These are phyloP conservation scores for Ariopsis seemanni DNA, from an alignment of 2,113 vertebrate species.

Conservation along the genomic window DNA sequence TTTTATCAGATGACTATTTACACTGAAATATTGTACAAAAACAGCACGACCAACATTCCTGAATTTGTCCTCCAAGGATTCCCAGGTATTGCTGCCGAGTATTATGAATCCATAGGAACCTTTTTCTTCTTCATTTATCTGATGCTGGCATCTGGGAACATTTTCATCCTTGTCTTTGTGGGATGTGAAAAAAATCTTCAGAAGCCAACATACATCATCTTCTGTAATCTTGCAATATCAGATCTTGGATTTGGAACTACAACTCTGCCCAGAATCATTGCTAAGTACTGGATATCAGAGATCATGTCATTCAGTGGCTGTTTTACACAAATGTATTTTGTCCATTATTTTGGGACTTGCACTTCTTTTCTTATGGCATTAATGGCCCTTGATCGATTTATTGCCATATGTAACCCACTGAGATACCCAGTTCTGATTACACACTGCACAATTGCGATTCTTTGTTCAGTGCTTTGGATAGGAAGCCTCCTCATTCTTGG, in stretches of 20 bases:
- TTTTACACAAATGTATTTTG: constrained; percentile 69
- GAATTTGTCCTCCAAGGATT: constrained; percentile 63
- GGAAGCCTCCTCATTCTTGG: constrained; percentile 51
- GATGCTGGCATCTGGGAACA: constrained; percentile 59
- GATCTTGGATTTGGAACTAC: constrained; percentile 59
- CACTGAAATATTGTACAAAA: constrained; percentile 8
- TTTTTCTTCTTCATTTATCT: constrained; percentile 62
- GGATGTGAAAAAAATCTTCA: constrained; percentile 54
- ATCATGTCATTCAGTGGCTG: constrained; percentile 61
- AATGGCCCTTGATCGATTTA: constrained; percentile 69
- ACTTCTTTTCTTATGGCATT: constrained; percentile 65
- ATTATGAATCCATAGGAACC: constrained; percentile 54
- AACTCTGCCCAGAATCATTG: constrained; percentile 65
- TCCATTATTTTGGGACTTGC: constrained; percentile 63
- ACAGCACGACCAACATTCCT: constrained; percentile 30
- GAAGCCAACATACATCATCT: constrained; percentile 64
- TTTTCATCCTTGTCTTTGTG: constrained; percentile 65
- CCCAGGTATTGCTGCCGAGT: constrained; percentile 59
- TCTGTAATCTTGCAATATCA: constrained; percentile 63
- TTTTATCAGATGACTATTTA: constrained; percentile 26
- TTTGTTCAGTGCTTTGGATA: constrained; percentile 61
- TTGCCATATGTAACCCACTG: constrained; percentile 65
- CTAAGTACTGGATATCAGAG: constrained; percentile 61
- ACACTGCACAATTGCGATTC: constrained; percentile 54
- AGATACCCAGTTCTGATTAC: constrained; percentile 62